These are phyloP conservation scores for Linyphia triangularis DNA, from an alignment of 2,888 invertebrate species.

Conservation along the genomic window DNA sequence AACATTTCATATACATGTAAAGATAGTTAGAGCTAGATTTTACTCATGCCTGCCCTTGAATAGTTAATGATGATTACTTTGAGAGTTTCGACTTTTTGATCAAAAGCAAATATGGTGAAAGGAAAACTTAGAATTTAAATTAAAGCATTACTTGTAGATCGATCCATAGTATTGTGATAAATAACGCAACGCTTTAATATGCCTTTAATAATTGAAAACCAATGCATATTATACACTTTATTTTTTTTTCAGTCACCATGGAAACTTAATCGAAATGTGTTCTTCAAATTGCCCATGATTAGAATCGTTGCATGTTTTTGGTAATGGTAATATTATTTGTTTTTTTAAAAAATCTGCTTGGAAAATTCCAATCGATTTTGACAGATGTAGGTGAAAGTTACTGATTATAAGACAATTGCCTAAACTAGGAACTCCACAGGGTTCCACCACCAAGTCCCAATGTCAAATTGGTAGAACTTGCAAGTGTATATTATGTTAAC, in stretches of 20 bases:
- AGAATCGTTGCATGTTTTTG: neutral
- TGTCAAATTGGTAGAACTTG: too few relatives aligned
- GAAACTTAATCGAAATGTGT: constrained; percentile 30
- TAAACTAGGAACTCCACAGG: too few relatives aligned
- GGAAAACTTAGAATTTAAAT: neutral
- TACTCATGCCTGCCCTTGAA: too few relatives aligned
- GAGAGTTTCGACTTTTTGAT: too few relatives aligned
- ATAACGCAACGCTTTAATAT: too few relatives aligned
- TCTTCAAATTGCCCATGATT: neutral
- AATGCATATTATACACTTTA: constrained; percentile 4
- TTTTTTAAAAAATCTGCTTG: neutral
- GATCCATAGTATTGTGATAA: constrained; percentile 4
- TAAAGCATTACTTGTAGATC: neutral
- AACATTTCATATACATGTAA: too few relatives aligned
- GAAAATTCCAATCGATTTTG: too few relatives aligned
- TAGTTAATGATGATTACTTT: neutral
- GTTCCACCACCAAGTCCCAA: too few relatives aligned
- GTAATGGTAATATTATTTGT: neutral
- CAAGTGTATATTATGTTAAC: too few relatives aligned
- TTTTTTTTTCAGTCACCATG: constrained; percentile 26
- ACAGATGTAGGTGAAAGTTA: too few relatives aligned
- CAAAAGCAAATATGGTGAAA: neutral
- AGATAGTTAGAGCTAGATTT: too few relatives aligned
- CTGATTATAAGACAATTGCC: too few relatives aligned
- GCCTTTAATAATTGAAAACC: constrained; percentile 44